phyloP scores from a whole-genome alignment of 2,888 invertebrate genomes.

The Biston stratarius region DNA sequence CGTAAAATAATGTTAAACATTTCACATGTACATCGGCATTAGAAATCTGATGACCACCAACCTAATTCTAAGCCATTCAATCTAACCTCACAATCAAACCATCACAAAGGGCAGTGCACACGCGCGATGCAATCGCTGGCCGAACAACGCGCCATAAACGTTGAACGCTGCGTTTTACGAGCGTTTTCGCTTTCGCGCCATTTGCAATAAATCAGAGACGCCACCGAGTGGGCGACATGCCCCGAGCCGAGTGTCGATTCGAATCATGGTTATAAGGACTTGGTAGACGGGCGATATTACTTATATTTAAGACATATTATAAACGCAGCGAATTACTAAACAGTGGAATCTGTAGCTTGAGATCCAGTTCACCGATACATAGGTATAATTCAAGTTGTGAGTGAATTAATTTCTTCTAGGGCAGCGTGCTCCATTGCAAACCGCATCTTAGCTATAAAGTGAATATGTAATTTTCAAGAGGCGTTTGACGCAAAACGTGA shows the following conservation, averaged over 20 bases:
- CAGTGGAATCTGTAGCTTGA: no score
- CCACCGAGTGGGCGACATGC: conserved; percentile 76
- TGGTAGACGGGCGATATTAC: conserved; percentile 55
- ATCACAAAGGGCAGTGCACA: conserved; percentile 63
- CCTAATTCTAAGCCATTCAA: conserved; percentile 31
- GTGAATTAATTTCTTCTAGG: no score
- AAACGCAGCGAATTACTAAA: background rate
- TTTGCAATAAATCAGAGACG: conserved; percentile 84
- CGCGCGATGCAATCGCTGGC: conserved; percentile 68
- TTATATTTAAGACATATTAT: background rate
- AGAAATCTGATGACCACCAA: conserved; percentile 28
- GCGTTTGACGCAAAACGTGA: no score
- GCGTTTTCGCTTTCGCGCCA: conserved; percentile 85
- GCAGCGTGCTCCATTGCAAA: no score
- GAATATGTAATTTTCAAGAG: no score
- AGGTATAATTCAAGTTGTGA: no score
- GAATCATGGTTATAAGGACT: conserved; percentile 63
- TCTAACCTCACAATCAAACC: conserved; percentile 58
- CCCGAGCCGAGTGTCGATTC: conserved; percentile 60
- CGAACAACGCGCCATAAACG: conserved; percentile 79
- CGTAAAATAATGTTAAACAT: background rate
- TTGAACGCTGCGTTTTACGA: conserved; percentile 74
- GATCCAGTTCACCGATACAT: no score
- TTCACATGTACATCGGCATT: background rate
- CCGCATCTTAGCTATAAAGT: no score